phyloP scores from a whole-genome alignment of 2,888 invertebrate species.

The Steinernema hermaphroditum region DNA sequence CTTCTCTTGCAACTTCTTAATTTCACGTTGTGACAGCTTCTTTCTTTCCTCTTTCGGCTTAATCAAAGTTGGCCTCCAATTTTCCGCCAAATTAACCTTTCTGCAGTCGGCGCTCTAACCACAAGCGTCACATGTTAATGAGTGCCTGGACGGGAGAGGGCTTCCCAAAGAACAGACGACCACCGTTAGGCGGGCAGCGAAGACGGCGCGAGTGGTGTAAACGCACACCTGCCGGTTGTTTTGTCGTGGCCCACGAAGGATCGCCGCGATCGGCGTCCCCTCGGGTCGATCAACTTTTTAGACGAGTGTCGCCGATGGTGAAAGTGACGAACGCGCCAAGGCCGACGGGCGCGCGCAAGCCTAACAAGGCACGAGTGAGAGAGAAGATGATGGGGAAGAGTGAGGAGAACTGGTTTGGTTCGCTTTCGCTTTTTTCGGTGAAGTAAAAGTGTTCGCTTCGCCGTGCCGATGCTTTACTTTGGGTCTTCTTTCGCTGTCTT shows the following conservation, averaged over 20 bases:
- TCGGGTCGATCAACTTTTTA: neutral
- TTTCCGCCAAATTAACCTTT: too few species aligned
- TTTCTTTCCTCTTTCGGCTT: too few species aligned
- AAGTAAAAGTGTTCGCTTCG: neutral
- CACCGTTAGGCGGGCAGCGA: neutral
- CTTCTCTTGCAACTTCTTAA: too few species aligned
- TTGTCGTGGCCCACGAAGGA: conserved; percentile 11
- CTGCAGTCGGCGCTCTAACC: too few species aligned
- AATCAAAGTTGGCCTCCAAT: too few species aligned
- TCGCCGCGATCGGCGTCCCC: neutral
- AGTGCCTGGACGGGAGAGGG: too few species aligned
- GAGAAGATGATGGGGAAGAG: neutral
- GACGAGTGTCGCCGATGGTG: neutral
- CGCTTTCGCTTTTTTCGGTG: neutral
- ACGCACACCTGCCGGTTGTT: conserved; percentile 19
- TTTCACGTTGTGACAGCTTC: too few species aligned
- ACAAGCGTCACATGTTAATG: too few species aligned
- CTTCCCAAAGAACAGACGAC: neutral
- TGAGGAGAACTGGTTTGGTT: conserved; percentile 7
- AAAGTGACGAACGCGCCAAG: neutral
- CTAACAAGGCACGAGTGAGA: neutral
- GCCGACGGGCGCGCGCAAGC: neutral
- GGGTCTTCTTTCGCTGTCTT: neutral
- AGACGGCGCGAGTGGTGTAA: neutral
- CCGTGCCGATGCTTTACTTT: too few species aligned